Percentiles rank a stretch among this genome's conserved stretches.
phyloP scores from a whole-genome alignment of 2,797 vertebrate species.

The Notamacropus eugenii region DNA sequence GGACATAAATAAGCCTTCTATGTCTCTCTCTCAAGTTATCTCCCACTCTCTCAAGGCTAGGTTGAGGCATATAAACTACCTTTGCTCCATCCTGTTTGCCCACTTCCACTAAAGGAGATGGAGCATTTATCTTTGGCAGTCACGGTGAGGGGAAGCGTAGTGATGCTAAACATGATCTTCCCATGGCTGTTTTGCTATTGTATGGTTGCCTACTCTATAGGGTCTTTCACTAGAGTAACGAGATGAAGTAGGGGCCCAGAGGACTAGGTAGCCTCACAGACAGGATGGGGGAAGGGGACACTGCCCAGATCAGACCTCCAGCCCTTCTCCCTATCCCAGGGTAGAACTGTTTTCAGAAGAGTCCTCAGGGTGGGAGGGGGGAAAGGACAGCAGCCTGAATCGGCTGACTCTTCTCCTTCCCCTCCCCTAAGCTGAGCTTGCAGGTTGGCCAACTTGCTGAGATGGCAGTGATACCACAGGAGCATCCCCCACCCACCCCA shows the following conservation, averaged over 20 bases:
- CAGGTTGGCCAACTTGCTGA: constrained; percentile 57
- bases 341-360: constrained; percentile 34
- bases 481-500: constrained; percentile 5
- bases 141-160: neutral
- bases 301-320: neutral
- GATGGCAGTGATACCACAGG: constrained; percentile 46
- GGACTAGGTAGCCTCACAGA: neutral
- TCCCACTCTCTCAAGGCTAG: neutral
- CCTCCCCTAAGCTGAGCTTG: constrained; percentile 55
- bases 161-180: neutral
- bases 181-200: neutral
- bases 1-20: neutral
- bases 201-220: neutral
- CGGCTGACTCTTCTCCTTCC: neutral
- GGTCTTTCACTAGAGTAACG: neutral
- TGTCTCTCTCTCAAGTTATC: neutral
- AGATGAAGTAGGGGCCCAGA: neutral
- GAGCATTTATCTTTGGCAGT: neutral
- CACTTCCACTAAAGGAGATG: neutral
- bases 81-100: neutral
- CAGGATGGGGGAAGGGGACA: neutral
- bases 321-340: neutral
- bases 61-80: neutral
- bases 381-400: neutral
- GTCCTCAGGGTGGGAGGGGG: constrained; percentile 27